These are phyloP conservation scores for Drosophila mercatorum DNA, from an alignment of 2,888 invertebrate genomes.

Conservation along the genomic window DNA sequence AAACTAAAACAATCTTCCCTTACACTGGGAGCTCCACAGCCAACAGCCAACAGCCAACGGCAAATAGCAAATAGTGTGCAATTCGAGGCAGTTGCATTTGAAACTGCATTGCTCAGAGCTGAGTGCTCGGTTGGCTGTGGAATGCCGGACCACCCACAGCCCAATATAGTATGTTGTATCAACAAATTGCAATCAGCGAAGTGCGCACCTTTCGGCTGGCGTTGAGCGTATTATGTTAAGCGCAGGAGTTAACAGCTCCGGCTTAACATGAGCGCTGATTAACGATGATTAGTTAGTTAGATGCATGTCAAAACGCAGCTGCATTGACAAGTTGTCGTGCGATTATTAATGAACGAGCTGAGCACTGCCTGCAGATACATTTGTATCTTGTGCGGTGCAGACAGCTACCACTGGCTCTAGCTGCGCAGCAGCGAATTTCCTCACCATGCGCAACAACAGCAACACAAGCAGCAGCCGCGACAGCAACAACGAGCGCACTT, in stretches of 20 bases:
- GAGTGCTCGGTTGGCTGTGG: neutral
- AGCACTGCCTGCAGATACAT: conserved; percentile 43
- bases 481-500: conserved; percentile 33
- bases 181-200: conserved; percentile 13
- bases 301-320: conserved; percentile 39
- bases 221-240: conserved; percentile 17
- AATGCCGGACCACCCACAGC: conserved; percentile 4
- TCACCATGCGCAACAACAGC: conserved; percentile 53
- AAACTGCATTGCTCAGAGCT: conserved; percentile 2
- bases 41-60: neutral
- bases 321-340: conserved; percentile 66
- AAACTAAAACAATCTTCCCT: conserved; percentile 1
- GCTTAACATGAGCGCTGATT: conserved; percentile 28
- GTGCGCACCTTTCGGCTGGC: conserved; percentile 8
- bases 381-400: conserved; percentile 48
- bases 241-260: conserved; percentile 18
- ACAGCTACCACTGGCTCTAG: conserved; percentile 51
- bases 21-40: neutral
- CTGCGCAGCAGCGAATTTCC: conserved; percentile 59
- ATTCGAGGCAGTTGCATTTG: conserved; percentile 7
- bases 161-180: conserved; percentile 4
- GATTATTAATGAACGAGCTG: conserved; percentile 59
- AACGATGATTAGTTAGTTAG: conserved; percentile 50
- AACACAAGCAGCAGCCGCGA: no score
- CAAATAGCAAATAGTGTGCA: neutral